Evolutionary conservation across 2,113 vertebrate genomes (phyloP).

Genomic region (Mus pahari): DNA sequence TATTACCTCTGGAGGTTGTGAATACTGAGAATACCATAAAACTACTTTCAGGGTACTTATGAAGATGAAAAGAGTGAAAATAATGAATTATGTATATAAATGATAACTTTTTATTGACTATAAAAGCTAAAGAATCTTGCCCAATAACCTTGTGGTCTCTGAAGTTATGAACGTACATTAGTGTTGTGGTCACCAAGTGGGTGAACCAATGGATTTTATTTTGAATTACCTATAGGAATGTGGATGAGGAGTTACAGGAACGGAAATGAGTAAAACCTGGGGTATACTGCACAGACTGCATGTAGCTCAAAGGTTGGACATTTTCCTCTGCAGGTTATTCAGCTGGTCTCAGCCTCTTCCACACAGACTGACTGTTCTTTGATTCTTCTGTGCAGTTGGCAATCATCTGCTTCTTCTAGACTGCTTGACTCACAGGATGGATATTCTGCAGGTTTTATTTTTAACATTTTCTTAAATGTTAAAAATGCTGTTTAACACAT

Average conservation of each 20-base stretch:
- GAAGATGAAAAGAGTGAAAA: not conserved
- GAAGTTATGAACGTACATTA: not conserved
- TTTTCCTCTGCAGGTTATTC: not conserved
- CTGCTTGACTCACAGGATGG: not conserved
- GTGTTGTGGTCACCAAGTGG: not conserved
- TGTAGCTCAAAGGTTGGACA: not conserved
- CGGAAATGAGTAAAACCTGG: not conserved
- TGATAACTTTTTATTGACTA: not conserved
- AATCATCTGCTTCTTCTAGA: not conserved
- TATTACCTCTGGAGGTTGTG: not conserved
- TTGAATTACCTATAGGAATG: not conserved
- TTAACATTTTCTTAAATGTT: not conserved
- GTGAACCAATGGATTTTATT: not conserved
- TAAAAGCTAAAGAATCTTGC: not conserved
- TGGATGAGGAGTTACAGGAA: not conserved
- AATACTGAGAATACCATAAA: not conserved
- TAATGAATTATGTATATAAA: not conserved
- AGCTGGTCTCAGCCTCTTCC: not conserved
- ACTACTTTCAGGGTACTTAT: not conserved
- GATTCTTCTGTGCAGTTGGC: not conserved
- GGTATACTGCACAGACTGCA: not conserved
- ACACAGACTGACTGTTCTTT: not conserved
- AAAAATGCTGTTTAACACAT: not conserved
- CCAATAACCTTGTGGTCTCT: not conserved
- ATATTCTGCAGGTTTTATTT: not conserved